These are phyloP conservation scores for Calliphora vicina DNA, from an alignment of 1,140 invertebrate genomes.

Conservation along the genomic window DNA sequence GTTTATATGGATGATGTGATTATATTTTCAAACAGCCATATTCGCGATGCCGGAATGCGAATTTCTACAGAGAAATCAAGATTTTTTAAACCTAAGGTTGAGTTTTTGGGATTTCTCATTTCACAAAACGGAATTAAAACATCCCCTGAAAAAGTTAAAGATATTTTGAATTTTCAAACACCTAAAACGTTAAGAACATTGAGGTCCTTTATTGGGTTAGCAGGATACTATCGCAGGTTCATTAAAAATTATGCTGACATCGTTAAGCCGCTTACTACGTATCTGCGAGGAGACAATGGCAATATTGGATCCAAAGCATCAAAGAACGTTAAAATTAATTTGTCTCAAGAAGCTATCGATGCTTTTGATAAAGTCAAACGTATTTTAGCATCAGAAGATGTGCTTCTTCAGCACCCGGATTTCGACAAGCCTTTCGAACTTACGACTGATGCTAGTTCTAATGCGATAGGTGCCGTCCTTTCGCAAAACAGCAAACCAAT, in stretches of 20 bases:
- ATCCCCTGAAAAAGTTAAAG: neutral
- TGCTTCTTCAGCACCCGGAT: constrained; percentile 11
- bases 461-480: too few species aligned
- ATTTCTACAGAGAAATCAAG: neutral
- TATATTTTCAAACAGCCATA: too few species aligned
- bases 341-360: constrained; percentile 45
- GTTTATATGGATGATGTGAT: too few species aligned
- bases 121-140: too few species aligned
- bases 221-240: neutral
- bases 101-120: too few species aligned
- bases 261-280: neutral
- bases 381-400: constrained; percentile 5
- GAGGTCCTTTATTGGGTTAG: neutral
- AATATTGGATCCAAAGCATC: neutral
- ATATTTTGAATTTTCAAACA: too few species aligned
- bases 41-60: too few species aligned
- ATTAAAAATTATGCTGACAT: neutral
- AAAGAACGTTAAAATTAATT: too few species aligned
- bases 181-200: too few species aligned
- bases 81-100: too few species aligned
- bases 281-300: neutral
- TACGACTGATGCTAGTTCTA: neutral
- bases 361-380: neutral
- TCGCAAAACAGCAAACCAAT: too few species aligned
- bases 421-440: neutral